Evolutionary conservation across 2,888 invertebrate species (phyloP).

Genomic region (Carabus problematicus): DNA sequence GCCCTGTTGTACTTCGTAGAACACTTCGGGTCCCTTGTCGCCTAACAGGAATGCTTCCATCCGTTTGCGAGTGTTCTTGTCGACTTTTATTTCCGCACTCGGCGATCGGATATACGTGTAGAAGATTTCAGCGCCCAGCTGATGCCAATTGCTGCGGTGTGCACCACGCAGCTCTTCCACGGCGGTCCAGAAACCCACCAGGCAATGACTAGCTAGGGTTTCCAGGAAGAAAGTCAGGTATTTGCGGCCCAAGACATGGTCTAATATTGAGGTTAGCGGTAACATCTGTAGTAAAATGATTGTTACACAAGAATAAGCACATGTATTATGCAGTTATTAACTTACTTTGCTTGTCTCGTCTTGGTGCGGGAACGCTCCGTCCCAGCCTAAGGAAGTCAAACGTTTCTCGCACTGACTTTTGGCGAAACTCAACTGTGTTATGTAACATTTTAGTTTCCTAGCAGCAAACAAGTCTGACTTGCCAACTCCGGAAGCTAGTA

Average conservation of each 20-base stretch:
- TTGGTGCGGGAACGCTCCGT: slow-evolving; percentile 69
- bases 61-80: slow-evolving; percentile 79
- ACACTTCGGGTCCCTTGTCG: slow-evolving; percentile 86
- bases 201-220: slow-evolving; percentile 81
- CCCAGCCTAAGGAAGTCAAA: slow-evolving; percentile 77
- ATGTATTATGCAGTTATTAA: too few species aligned
- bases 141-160: slow-evolving; percentile 81
- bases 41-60: slow-evolving; percentile 85
- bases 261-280: slow-evolving; percentile 75
- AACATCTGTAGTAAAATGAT: slow-evolving; percentile 64
- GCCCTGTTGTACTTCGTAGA: slow-evolving; percentile 84
- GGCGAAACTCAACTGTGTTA: slow-evolving; percentile 81
- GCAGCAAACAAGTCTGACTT: slow-evolving; percentile 83
- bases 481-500: slow-evolving; percentile 65
- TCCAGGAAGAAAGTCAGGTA: slow-evolving; percentile 83
- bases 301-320: slow-evolving; percentile 24
- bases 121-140: slow-evolving; percentile 89
- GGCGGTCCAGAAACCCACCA: slow-evolving; percentile 85
- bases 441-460: slow-evolving; percentile 83
- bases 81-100: slow-evolving; percentile 81
- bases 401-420: slow-evolving; percentile 83
- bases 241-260: slow-evolving; percentile 80
- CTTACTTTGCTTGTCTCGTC: slow-evolving; percentile 55
- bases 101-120: slow-evolving; percentile 86
- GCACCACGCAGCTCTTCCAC: slow-evolving; percentile 83